phyloP scores from a whole-genome alignment of 2,113 vertebrate genomes.

The Pardalotus punctatus region DNA sequence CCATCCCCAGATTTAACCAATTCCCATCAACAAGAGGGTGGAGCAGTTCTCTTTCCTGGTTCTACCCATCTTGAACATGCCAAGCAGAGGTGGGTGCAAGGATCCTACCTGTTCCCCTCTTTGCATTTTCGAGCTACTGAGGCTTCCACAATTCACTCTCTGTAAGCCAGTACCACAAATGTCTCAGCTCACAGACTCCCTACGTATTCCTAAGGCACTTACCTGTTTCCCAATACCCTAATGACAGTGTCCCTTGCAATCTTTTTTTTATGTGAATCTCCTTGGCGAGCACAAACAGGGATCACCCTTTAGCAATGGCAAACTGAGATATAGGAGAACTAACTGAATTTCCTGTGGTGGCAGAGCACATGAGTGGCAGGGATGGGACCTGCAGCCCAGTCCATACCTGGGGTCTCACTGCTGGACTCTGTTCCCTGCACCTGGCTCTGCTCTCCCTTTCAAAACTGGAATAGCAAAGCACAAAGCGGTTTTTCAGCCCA shows the following conservation, averaged over 20 bases:
- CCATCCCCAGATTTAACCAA: not conserved
- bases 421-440: not conserved
- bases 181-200: not conserved
- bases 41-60: not conserved
- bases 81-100: not conserved
- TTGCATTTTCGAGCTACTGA: not conserved
- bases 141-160: not conserved
- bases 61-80: not conserved
- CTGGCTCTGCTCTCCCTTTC: not conserved
- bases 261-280: not conserved
- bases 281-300: not conserved
- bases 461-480: not conserved
- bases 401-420: not conserved
- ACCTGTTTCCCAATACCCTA: not conserved
- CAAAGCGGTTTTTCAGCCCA: not conserved
- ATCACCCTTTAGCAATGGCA: not conserved
- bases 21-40: not conserved
- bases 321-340: not conserved
- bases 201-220: not conserved
- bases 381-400: not conserved
- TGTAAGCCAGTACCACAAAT: not conserved
- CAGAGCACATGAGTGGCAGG: not conserved
- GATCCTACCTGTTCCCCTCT: not conserved
- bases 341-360: not conserved
- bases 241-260: not conserved